Conservation (phyloP, 1,140 invertebrate genomes). For the Bilobella aurantiaca region DNA sequence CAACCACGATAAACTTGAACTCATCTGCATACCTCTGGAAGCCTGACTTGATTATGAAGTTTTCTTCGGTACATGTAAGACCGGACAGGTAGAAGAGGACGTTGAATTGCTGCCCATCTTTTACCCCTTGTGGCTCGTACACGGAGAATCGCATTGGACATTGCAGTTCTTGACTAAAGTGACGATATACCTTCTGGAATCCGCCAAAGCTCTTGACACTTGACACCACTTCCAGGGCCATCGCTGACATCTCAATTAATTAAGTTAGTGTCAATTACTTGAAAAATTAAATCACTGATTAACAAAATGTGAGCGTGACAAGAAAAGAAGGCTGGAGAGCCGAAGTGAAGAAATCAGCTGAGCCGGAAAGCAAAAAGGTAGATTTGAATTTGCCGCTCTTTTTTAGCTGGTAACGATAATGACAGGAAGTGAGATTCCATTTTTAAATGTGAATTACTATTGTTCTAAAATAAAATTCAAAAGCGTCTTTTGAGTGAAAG, state of each 20-base stretch:
- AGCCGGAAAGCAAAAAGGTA: too few species aligned
- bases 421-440: too few species aligned
- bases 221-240: conserved; percentile 43
- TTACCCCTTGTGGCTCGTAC: conserved; percentile 56
- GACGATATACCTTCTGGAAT: conserved; percentile 62
- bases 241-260: background rate
- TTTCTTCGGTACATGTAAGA: conserved; percentile 70
- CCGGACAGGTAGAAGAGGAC: conserved; percentile 91
- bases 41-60: conserved; percentile 91
- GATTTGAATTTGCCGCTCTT: too few species aligned
- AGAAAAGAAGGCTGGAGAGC: background rate
- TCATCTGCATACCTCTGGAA: conserved; percentile 77
- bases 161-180: conserved; percentile 56
- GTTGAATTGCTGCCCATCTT: conserved; percentile 48
- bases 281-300: too few species aligned
- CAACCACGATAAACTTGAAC: conserved; percentile 69
- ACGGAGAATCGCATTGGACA: conserved; percentile 90
- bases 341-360: background rate
- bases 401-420: too few species aligned
- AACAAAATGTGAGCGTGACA: background rate
- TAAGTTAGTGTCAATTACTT: too few species aligned
- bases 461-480: too few species aligned
- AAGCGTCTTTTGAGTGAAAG: too few species aligned
- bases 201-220: conserved; percentile 67
- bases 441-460: too few species aligned